A percentile compares a stretch with the other conserved stretches of the same genome.
phyloP scores from a whole-genome alignment of 2,113 vertebrate species.

The Gnathonemus longibarbis region DNA sequence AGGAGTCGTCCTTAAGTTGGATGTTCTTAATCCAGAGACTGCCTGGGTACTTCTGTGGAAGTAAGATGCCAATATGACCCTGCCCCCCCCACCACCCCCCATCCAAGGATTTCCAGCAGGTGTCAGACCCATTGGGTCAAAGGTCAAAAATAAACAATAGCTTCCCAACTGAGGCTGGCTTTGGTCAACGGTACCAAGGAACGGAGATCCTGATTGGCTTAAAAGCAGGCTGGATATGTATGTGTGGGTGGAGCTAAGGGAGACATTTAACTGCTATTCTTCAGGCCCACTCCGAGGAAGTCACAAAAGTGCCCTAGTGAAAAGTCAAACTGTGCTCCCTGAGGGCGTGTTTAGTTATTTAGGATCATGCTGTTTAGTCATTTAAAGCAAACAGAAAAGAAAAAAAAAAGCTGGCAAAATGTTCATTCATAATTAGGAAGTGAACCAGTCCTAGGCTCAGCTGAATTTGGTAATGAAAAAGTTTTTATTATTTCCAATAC shows the following conservation, averaged over 20 bases:
- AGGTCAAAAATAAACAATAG: constrained; percentile 47
- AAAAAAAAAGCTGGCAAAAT: too few relatives aligned
- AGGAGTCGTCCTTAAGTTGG: neutral
- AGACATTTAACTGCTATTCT: neutral
- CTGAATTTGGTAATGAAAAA: neutral
- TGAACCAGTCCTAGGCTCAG: neutral
- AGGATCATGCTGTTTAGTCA: neutral
- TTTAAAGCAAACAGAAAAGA: neutral
- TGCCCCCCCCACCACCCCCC: neutral
- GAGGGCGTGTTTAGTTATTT: neutral
- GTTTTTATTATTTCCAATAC: neutral
- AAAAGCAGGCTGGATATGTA: constrained; percentile 33
- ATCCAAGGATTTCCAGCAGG: constrained; percentile 32
- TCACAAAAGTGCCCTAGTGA: neutral
- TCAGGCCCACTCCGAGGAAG: neutral
- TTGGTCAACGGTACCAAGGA: constrained; percentile 49
- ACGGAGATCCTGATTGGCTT: constrained; percentile 32
- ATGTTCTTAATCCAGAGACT: neutral
- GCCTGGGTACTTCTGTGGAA: neutral
- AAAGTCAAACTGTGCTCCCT: neutral
- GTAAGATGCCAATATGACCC: neutral
- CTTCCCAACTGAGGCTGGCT: constrained; percentile 46
- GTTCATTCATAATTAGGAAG: neutral
- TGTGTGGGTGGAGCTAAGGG: constrained; percentile 27
- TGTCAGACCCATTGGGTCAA: constrained; percentile 53